Base-by-base conservation (phyloP, 1,140 invertebrate species). In the Glossosoma conforme region DNA sequence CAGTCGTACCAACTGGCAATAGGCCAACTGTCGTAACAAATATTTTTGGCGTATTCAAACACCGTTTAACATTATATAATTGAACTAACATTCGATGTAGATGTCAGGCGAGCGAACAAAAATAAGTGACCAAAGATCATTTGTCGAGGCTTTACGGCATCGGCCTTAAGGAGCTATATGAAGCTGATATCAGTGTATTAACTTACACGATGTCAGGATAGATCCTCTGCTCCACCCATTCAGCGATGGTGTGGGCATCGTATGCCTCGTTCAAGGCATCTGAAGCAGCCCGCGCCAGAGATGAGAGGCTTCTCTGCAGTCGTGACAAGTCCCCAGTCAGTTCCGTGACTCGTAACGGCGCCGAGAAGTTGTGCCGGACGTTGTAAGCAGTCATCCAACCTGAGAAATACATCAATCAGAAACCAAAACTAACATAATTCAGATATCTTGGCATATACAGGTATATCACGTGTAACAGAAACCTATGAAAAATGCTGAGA, bases 311-410 rank as follows among this genome's bases (percentile, higher is more conserved):
- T 60, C 82, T 77, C 52, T 81, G 82, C 11, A 82, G 63, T 24
- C 76, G 74, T 10, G 83, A 77, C 38, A 87, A 74, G 40, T 87
- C 83, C 6, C 64, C 62, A 14, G 84, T 77, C 15, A 82, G 73
- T 60, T 84, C 85, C 48, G 86, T 84, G 0, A 91, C 76, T 8
- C 87, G 72, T 53, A 83, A 75, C 0, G 87, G 84, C 52, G 80
- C 84, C 3, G 85, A 84, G 55, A 85, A 90, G 54, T 84, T 85
- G 57, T 85, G 79, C n/a, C 84, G 77, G 1, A 89, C 70, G 63
- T 90, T 91, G 60, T 90, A 91, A 3, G 82, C 77, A 5, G 86
- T 89, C 58, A 90, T 68, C 88, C 88, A 92, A 14, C 84, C 76
- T 58, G 14, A 6, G 36, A 36, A 28, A 44, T 8, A 30, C n/a